Percentiles rank a stretch among this genome's conserved stretches.
Evolutionary conservation across 1,140 invertebrate species (phyloP).

Genomic region (Cotesia glomerata): DNA sequence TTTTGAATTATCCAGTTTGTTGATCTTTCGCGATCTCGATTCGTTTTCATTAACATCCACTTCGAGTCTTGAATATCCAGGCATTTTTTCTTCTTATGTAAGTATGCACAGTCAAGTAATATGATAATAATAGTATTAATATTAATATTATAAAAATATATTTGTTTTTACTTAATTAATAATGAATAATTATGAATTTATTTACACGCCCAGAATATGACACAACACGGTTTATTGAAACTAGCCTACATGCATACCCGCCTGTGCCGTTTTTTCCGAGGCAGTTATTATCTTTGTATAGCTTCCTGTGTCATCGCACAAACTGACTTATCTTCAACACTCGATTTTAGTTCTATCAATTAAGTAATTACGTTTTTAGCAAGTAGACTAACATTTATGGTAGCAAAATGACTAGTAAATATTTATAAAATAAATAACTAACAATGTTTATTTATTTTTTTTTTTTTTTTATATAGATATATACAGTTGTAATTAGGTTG

Average conservation of each 20-base stretch:
- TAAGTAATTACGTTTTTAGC: background rate
- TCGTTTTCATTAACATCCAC: background rate
- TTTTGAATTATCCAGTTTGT: slow-evolving; percentile 1
- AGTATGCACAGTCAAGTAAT: background rate
- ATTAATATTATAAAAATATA: background rate
- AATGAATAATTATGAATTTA: background rate
- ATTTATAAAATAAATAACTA: no score
- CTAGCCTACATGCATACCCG: background rate
- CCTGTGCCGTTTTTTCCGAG: background rate
- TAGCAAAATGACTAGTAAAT: no score
- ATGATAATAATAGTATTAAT: no score
- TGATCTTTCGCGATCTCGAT: background rate
- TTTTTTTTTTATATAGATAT: no score
- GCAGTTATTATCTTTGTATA: background rate
- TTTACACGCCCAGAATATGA: background rate
- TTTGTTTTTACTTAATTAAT: background rate
- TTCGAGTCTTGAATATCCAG: slow-evolving; percentile 9
- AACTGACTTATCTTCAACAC: background rate
- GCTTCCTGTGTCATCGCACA: slow-evolving; percentile 1
- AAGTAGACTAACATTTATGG: no score
- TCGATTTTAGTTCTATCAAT: background rate
- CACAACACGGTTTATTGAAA: background rate
- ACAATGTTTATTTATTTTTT: no score
- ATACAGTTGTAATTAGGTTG: no score
- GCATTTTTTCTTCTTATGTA: background rate